These are phyloP conservation scores for Microcebus murinus DNA, from an alignment of 2,113 vertebrate genomes.

Conservation along the genomic window DNA sequence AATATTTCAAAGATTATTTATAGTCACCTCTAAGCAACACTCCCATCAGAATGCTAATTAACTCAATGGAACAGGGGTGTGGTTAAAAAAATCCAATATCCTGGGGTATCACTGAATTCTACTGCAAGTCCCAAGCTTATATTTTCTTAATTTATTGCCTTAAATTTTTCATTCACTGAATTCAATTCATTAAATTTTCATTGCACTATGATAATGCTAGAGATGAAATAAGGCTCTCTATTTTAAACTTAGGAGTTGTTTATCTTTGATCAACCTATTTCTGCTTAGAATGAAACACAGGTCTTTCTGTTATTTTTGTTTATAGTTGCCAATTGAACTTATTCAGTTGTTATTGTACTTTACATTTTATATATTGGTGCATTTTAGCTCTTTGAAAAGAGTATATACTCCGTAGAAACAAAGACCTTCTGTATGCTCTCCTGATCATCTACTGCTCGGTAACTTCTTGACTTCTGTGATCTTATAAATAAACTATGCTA, in stretches of 20 bases:
- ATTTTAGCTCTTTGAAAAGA: not conserved
- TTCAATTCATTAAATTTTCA: not conserved
- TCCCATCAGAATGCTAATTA: not conserved
- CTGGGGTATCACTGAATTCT: not conserved
- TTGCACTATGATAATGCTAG: not conserved
- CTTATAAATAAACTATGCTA: not conserved
- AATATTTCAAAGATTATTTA: conserved; percentile 10
- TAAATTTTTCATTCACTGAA: not conserved
- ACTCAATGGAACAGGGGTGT: not conserved
- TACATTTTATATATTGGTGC: not conserved
- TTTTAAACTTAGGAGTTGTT: not conserved
- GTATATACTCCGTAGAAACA: not conserved
- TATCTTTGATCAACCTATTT: not conserved
- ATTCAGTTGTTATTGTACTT: not conserved
- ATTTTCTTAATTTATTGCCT: not conserved
- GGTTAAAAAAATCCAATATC: not conserved
- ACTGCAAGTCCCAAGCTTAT: not conserved
- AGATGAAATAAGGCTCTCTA: not conserved
- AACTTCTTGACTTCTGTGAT: not conserved
- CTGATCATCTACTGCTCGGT: not conserved
- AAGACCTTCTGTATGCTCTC: not conserved
- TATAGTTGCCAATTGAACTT: not conserved
- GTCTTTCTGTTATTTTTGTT: not conserved
- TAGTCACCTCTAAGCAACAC: not conserved
- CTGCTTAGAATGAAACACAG: not conserved